These are phyloP conservation scores for Pithys albifrons DNA, from an alignment of 2,113 vertebrate genomes.

Conservation along the genomic window DNA sequence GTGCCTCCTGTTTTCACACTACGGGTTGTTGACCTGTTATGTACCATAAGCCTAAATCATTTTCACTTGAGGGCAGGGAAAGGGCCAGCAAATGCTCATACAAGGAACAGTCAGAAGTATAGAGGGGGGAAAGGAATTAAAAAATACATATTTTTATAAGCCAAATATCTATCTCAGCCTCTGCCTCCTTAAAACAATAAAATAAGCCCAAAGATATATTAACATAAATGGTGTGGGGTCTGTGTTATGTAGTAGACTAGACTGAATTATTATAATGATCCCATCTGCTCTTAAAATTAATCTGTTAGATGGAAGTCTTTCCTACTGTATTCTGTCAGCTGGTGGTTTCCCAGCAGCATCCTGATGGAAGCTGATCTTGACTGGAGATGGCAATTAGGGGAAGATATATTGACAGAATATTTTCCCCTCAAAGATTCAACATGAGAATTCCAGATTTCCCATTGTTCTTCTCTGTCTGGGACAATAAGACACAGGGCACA, in stretches of 20 bases:
- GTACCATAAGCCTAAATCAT: not conserved
- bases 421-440: not conserved
- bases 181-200: not conserved
- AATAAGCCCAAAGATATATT: not conserved
- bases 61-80: not conserved
- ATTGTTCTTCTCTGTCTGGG: not conserved
- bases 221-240: not conserved
- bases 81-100: not conserved
- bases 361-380: not conserved
- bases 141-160: not conserved
- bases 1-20: not conserved
- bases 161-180: not conserved
- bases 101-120: not conserved
- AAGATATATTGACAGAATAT: not conserved
- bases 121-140: not conserved
- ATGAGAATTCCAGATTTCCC: not conserved
- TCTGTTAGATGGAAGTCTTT: not conserved
- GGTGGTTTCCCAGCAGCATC: not conserved
- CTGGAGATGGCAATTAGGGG: not conserved
- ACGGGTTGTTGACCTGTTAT: not conserved
- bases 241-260: not conserved
- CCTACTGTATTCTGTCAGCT: not conserved
- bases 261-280: not conserved
- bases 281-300: not conserved
- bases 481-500: not conserved